A percentile compares a stretch with the other conserved stretches of the same genome.
These are phyloP conservation scores for Drosophila bifasciata DNA, from an alignment of 1,140 invertebrate species.

Conservation along the genomic window DNA sequence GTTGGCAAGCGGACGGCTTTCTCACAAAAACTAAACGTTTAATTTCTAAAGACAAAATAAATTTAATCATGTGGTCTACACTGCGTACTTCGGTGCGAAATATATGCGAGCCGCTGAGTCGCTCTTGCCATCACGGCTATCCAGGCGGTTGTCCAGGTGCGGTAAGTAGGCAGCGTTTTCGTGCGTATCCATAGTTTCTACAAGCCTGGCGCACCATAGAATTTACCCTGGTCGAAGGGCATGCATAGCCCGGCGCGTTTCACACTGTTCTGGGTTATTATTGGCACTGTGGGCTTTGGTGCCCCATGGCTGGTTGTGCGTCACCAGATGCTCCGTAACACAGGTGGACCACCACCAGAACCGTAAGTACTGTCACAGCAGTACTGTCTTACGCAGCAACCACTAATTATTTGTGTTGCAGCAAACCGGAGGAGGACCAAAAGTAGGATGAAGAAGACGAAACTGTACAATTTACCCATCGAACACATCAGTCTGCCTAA, in stretches of 20 bases:
- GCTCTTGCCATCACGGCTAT: slow-evolving; percentile 32
- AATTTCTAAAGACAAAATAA: slow-evolving; percentile 18
- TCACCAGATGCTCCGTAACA: slow-evolving; percentile 60
- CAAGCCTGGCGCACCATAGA: slow-evolving; percentile 20
- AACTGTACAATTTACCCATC: neutral
- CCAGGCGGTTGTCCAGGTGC: slow-evolving; percentile 48
- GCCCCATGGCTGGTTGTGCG: slow-evolving; percentile 59
- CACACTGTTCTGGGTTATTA: slow-evolving; percentile 42
- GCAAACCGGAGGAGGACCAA: slow-evolving; percentile 6
- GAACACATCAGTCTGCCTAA: neutral
- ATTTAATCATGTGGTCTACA: slow-evolving; percentile 44
- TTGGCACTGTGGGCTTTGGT: slow-evolving; percentile 55
- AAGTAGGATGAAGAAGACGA: neutral
- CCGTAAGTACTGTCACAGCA: slow-evolving; percentile 25
- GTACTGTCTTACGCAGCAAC: too few species aligned
- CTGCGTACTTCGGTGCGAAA: slow-evolving; percentile 26
- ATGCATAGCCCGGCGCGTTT: slow-evolving; percentile 59
- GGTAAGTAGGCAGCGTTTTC: slow-evolving; percentile 23
- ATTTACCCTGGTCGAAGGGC: slow-evolving; percentile 54
- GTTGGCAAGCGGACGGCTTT: neutral
- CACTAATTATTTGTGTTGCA: neutral
- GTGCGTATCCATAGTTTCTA: neutral
- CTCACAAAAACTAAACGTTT: neutral
- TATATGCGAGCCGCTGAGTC: slow-evolving; percentile 19
- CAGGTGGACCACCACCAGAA: neutral